A percentile compares a stretch with the other conserved stretches of the same genome.
Conservation (phyloP, 1,140 invertebrate species). For the Bombus soroeensis region DNA sequence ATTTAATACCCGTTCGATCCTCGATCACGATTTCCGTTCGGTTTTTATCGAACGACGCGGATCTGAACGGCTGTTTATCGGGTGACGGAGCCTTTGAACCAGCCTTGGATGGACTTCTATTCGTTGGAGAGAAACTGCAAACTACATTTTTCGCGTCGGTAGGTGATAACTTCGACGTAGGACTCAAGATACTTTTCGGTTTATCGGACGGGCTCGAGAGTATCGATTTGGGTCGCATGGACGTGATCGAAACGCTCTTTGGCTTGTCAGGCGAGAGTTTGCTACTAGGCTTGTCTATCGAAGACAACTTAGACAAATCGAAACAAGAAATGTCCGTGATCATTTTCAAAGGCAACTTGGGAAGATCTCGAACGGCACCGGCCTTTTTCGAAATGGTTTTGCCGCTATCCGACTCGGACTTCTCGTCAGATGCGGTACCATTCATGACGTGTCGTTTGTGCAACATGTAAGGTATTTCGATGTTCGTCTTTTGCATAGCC, state of each 20-base stretch:
- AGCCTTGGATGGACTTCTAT: conserved; percentile 72
- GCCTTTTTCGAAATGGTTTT: conserved; percentile 66
- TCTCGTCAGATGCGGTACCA: conserved; percentile 86
- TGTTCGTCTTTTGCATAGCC: conserved; percentile 82
- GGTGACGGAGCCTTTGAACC: conserved; percentile 56
- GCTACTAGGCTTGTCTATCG: conserved; percentile 63
- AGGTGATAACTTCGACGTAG: conserved; percentile 77
- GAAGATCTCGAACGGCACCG: conserved; percentile 73
- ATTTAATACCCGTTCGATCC: conserved; percentile 68
- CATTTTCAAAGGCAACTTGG: conserved; percentile 78
- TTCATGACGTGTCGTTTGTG: conserved; percentile 93
- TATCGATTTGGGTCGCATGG: conserved; percentile 76
- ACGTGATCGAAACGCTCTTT: conserved; percentile 73
- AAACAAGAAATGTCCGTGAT: conserved; percentile 83
- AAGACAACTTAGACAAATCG: conserved; percentile 76
- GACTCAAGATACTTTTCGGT: conserved; percentile 71
- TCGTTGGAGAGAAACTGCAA: conserved; percentile 69
- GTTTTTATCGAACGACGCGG: conserved; percentile 73
- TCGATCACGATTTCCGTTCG: conserved; percentile 64
- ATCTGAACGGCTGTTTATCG: conserved; percentile 66
- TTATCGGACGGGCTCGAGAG: conserved; percentile 73
- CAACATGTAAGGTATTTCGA: conserved; percentile 91
- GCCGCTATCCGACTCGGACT: conserved; percentile 77
- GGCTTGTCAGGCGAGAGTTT: conserved; percentile 73
- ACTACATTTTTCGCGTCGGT: conserved; percentile 63